Conservation (phyloP, 2,797 vertebrate genomes). For the Clarias platycephalus region DNA sequence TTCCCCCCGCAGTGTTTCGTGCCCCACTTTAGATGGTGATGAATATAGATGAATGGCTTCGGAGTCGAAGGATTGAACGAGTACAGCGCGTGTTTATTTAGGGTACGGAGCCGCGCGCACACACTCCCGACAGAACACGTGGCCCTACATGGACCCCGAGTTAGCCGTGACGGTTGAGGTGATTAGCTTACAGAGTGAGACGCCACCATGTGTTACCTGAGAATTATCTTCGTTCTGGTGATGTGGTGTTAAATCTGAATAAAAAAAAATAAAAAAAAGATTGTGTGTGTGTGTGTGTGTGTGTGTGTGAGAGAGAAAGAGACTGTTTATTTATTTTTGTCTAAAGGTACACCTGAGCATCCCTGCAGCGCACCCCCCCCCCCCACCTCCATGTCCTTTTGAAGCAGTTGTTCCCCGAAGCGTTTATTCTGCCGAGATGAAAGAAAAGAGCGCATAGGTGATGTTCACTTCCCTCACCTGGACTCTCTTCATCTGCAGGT, state of each 20-base stretch:
- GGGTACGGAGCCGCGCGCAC: background rate
- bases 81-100: background rate
- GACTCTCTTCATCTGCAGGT: conserved; percentile 28
- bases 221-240: background rate
- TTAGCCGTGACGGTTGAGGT: background rate
- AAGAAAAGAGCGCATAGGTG: conserved; percentile 4
- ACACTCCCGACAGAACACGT: background rate
- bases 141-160: background rate
- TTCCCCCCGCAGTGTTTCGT: background rate
- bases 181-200: background rate
- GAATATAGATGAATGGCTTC: background rate
- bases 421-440: conserved; percentile 25
- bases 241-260: background rate
- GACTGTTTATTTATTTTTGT: conserved; percentile 1
- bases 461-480: conserved; percentile 13
- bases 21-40: background rate
- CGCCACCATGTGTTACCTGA: too few relatives aligned
- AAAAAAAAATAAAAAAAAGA: background rate
- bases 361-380: conserved; percentile 40
- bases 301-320: background rate
- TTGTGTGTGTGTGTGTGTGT: too few relatives aligned
- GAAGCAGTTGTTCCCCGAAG: conserved; percentile 30
- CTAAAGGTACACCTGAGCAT: conserved; percentile 57
- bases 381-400: conserved; percentile 46
- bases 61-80: background rate